Base-by-base conservation (phyloP, 30 jellyfish, hydroid and myxozoan species). In the Aurelia aurita region DNA sequence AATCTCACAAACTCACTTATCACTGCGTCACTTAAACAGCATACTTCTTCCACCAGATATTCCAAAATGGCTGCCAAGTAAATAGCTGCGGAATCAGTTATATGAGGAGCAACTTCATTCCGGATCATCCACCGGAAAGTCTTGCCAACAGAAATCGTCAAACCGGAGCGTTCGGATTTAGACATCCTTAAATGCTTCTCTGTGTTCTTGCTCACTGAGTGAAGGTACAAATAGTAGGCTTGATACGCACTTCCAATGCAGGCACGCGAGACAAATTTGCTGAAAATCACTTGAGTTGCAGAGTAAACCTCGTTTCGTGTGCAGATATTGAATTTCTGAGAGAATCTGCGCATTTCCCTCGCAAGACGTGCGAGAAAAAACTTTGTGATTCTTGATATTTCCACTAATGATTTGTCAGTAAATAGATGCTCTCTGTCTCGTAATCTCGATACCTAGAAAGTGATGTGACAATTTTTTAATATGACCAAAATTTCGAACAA, bases 231-330 rank as follows among this genome's bases (percentile, higher is more conserved):
- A 39, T 47, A 81, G 67, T 81, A 81, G 2, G 91, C 91, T 35
- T 81, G 91, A 58, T 66, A 68, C 16, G 85, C 84, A 27, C 76
- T 81, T 28, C 91, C 91, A 12, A 81, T 81, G 80, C 91, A 81
- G 0, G 91, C 91, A 20, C 91, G 91, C 28, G 91, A 81, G 16
- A 81, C 91, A 3, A 77, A 32, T 39, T 81, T 81, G 20, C 76
- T 44, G 86, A 81, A 81, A 43, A 81, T 69, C 65, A 81, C 78
- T 69, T 81, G 91, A 19, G 91, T 73, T 6, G 91, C 91, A 5
- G 91, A 81, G 61, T 81, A 81, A 10, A 81, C 91, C 31, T 81
- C 91, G 57, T 81, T 81, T 39, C 91, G 54, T 5, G 91, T 81
- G 85, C 91, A 81, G 20, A 81, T 67, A 26, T 54, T 81, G 68